phyloP scores from a whole-genome alignment of 1,140 invertebrate genomes.

The Homarus americanus region DNA sequence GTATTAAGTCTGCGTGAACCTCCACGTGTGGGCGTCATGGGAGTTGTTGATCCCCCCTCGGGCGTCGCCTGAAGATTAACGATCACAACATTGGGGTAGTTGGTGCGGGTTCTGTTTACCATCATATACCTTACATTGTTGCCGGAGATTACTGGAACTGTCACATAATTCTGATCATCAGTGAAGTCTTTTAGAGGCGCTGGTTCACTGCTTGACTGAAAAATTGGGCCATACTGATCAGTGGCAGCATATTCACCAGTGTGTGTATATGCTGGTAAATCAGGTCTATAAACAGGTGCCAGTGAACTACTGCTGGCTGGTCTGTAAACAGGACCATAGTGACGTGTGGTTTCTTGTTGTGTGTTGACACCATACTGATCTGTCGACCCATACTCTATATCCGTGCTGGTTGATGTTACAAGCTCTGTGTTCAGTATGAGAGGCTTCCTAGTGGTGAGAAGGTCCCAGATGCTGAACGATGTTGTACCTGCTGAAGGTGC shows the following conservation, averaged over 20 bases:
- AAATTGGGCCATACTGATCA: conserved; percentile 36
- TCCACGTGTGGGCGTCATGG: conserved; percentile 43
- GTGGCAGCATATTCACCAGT: neutral
- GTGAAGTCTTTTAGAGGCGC: conserved; percentile 51
- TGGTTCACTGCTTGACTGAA: conserved; percentile 30
- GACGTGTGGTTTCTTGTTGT: neutral
- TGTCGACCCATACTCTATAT: conserved; percentile 60
- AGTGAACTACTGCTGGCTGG: conserved; percentile 46
- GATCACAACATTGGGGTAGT: conserved; percentile 74
- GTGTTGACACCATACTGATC: neutral
- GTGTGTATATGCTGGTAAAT: neutral
- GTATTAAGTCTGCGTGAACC: conserved; percentile 45
- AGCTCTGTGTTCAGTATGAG: conserved; percentile 74
- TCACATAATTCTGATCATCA: conserved; percentile 41
- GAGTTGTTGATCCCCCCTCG: conserved; percentile 26
- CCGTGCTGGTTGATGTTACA: conserved; percentile 72
- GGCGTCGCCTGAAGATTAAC: conserved; percentile 67
- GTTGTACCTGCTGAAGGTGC: conserved; percentile 25
- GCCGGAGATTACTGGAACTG: conserved; percentile 71
- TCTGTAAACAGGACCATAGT: conserved; percentile 23
- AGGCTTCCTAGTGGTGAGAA: conserved; percentile 73
- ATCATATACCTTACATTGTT: conserved; percentile 66
- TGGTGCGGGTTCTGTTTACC: conserved; percentile 61
- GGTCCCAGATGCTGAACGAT: conserved; percentile 59
- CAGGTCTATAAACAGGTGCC: conserved; percentile 48